Base-by-base conservation (phyloP, 2,797 vertebrate species). In the Silurus lanzhouensis region DNA sequence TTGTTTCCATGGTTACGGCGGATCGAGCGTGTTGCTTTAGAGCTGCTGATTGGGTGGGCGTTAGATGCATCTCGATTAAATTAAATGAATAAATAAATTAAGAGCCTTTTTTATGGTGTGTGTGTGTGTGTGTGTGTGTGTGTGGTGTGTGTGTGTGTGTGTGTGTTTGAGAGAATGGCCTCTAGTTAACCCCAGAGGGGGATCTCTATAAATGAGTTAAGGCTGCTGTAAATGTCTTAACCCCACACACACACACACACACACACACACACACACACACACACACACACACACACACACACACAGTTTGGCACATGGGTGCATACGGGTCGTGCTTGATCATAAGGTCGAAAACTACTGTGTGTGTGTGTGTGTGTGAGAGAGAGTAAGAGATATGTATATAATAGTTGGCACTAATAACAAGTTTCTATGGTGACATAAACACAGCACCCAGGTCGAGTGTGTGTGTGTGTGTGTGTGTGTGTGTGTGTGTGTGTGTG, bases 391-490 rank as follows among this genome's bases (percentile, higher is more conserved):
- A 27, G 25, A 27, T 57, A 60, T 77, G 66, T 25, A 57, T 57
- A 55, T 70, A 70, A 67, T 52, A 31, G 82, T 83, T 76, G 82
- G 82, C 68, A 78, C 7, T 44, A 63, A 27, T 67, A 78, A 61
- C 31, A 67, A 67, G 64, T 68, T 68, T 78, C 75, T 67, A 84
- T 78, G 55, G 83, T 57, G 64, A 77, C n/a, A 83, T 27, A 84
- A 57, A 84, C 46, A 63, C 61, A 57, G 61, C 20, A 44, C 48
- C 38, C 25, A 22, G 31, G 1, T 4, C 46, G 81, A 3, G 52
- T 60, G 55, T 83, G 55, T 31, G 25, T 70, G 81, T 71, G 9
- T 72, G 72, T 84, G 72, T 76, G 83, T 84, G 72, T 55, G 71
- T 64, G 60, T 61, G 71, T 52, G 71, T 27, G 58, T 25, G 82